Evolutionary conservation across 37 sponge, comb jelly and placozoan genomes (phyloP).

Genomic region (Petrosia ficiformis): DNA sequence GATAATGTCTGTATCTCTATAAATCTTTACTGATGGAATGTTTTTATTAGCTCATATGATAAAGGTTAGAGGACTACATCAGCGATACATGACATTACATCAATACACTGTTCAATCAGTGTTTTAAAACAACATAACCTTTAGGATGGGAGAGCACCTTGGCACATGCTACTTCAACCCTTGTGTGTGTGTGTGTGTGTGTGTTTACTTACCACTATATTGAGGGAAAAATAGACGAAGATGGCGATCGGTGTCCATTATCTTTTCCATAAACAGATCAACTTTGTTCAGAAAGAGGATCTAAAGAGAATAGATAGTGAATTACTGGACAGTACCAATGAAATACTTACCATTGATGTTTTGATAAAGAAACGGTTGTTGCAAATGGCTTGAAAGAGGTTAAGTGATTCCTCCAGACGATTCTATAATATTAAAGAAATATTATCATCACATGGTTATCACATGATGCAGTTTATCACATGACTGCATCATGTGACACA

Average conservation of each 20-base stretch:
- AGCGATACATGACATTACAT: too few relatives aligned
- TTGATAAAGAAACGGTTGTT: conserved; percentile 97
- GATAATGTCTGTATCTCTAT: background rate
- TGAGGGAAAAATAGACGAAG: conserved; percentile 78
- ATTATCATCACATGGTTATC: background rate
- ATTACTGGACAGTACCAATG: background rate
- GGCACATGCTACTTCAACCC: too few relatives aligned
- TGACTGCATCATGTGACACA: conserved; percentile 10
- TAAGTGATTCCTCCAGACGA: conserved; percentile 89
- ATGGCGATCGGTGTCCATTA: conserved; percentile 85
- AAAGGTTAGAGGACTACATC: too few relatives aligned
- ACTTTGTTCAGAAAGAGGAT: conserved; percentile 97
- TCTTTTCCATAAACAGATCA: conserved; percentile 89
- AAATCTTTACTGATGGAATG: background rate
- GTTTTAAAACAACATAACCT: too few relatives aligned
- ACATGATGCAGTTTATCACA: background rate
- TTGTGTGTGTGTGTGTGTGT: background rate
- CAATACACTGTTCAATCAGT: too few relatives aligned
- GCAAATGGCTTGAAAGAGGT: conserved; percentile 95
- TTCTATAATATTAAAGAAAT: conserved; percentile 55
- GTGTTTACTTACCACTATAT: conserved; percentile 87
- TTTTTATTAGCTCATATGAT: background rate
- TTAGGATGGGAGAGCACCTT: too few relatives aligned
- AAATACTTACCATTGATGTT: conserved; percentile 86
- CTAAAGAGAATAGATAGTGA: conserved; percentile 32